Percentiles rank a stretch among this genome's conserved stretches.
phyloP scores from a whole-genome alignment of 2,888 invertebrate species.

The Dastarcus helophoroides region DNA sequence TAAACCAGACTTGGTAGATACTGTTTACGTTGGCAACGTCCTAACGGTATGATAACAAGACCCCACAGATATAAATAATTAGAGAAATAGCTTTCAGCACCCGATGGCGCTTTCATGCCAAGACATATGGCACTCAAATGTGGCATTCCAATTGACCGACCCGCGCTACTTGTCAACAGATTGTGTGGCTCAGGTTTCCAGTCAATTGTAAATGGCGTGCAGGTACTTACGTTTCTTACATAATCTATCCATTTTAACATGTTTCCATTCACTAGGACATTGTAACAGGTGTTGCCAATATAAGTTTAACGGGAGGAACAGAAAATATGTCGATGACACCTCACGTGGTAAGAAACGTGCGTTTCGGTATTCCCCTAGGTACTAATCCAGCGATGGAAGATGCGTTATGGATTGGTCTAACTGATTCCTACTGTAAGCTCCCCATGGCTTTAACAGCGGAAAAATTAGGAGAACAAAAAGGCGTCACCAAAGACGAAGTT shows the following conservation, averaged over 20 bases:
- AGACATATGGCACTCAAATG: constrained; percentile 78
- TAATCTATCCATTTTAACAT: no score
- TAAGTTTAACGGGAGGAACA: constrained; percentile 82
- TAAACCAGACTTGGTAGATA: constrained; percentile 76
- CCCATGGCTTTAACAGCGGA: constrained; percentile 97
- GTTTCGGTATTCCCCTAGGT: constrained; percentile 84
- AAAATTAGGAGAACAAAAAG: constrained; percentile 78
- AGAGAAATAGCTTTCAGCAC: constrained; percentile 11
- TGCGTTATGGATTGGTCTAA: constrained; percentile 76
- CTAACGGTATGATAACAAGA: constrained; percentile 33
- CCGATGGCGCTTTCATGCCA: constrained; percentile 76
- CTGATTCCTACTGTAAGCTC: constrained; percentile 78
- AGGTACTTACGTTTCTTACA: constrained; percentile 43
- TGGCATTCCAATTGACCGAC: constrained; percentile 75
- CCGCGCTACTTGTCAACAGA: constrained; percentile 81
- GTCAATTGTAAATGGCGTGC: constrained; percentile 79
- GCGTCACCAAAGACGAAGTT: constrained; percentile 67
- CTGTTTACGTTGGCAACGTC: constrained; percentile 84
- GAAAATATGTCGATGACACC: constrained; percentile 96
- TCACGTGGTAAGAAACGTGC: constrained; percentile 67
- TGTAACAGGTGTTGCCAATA: constrained; percentile 65
- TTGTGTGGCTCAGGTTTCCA: constrained; percentile 98
- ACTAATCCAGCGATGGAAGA: constrained; percentile 71
- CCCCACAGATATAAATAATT: constrained; percentile 1
- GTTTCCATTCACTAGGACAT: constrained; percentile 55